phyloP scores from a whole-genome alignment of 1,140 invertebrate genomes.

The Drosophila tani region DNA sequence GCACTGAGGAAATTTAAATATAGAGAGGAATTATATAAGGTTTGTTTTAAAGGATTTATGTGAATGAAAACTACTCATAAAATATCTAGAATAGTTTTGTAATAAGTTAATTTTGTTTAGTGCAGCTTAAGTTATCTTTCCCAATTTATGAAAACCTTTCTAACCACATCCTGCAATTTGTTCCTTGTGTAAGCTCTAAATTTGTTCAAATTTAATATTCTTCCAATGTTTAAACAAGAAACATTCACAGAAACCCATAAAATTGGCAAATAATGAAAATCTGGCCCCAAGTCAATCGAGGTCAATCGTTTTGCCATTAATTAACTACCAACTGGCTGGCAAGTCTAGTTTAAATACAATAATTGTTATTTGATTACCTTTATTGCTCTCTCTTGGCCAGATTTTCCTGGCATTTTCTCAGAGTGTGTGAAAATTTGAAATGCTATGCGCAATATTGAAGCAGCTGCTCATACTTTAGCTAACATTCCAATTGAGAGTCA shows the following conservation, averaged over 20 bases:
- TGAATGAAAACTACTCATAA: too few species aligned
- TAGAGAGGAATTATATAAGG: too few species aligned
- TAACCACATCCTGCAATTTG: too few species aligned
- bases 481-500: slow-evolving; percentile 76
- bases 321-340: slow-evolving; percentile 12
- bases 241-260: not conserved
- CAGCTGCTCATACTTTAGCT: slow-evolving; percentile 76
- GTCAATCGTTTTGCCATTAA: slow-evolving; percentile 9
- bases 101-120: too few species aligned
- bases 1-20: slow-evolving; percentile 4
- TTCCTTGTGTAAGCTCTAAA: too few species aligned
- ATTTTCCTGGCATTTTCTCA: slow-evolving; percentile 18
- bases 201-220: not conserved
- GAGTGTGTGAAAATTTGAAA: slow-evolving; percentile 49
- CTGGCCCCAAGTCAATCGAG: slow-evolving; percentile 4
- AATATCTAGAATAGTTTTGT: too few species aligned
- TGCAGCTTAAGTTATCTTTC: too few species aligned
- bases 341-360: slow-evolving; percentile 5
- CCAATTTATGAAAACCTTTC: too few species aligned
- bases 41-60: not conserved
- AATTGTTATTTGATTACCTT: slow-evolving; percentile 13
- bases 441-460: slow-evolving; percentile 78
- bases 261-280: not conserved
- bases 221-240: not conserved
- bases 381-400: not conserved